Base-by-base conservation (phyloP, 2,797 vertebrate species). In the Pseudomugil tenellus region DNA sequence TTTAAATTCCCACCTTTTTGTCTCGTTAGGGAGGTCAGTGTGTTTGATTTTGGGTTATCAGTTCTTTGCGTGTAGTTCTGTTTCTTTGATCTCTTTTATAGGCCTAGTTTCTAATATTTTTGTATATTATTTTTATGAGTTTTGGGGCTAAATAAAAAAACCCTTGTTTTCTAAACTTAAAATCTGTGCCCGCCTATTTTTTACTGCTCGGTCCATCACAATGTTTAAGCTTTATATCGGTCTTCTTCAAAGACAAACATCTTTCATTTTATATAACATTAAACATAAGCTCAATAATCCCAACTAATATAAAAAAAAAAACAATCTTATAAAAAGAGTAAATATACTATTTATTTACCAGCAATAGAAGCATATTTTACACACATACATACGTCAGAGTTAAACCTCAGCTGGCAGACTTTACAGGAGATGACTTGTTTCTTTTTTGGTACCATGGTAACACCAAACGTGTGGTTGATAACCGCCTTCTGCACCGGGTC, bases 401-500 rank as follows among this genome's bases (percentile, higher is more conserved):
- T 99, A 92, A 99, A 99, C 73, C 96, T 96, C 80, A 99, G 94
- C 85, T 97, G 97, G 91, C 98, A 99, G 84, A 98, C 95, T 56
- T 95, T 96, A 89, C 98, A 99, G 69, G 96, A 96, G 90, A 98
- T 97, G 0, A 98, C 93, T 92, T 97, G 97, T 71, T 97, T 99
- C 93, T 96, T 98, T 91, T 95, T 99, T 62, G 95, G 95, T 66
- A 95, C 95, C 92, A 97, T 92, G 67, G 96, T 96, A 62, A 98
- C 96, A 58, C 97, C 98, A 90, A 99, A 99, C 1, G 98, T 99
- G 91, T 99, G 97, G 91, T 98, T 99, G 91, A 99, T 98, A 57
- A 99, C 96, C 23, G 98, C 98, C 90, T 99, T 99, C 92, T 99
- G 97, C 81, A 99, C 97, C 17, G 98, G 98, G 93, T 99, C 98